Conservation (phyloP, 2,888 invertebrate species). For the Polymixis flavicincta region DNA sequence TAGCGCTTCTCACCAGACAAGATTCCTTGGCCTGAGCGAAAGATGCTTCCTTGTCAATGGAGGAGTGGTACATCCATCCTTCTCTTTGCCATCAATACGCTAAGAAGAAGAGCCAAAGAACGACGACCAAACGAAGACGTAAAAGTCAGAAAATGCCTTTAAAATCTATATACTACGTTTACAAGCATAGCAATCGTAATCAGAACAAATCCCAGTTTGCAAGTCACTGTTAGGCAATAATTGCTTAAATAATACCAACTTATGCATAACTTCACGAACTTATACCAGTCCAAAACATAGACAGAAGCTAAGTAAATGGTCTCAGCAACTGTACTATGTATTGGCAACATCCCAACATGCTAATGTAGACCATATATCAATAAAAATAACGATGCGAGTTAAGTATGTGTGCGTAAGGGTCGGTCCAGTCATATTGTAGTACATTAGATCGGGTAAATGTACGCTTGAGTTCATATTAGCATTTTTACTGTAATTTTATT, state of each 20-base stretch:
- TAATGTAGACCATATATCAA: constrained; percentile 47
- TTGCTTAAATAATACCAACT: not conserved
- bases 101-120: too few species aligned
- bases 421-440: constrained; percentile 18
- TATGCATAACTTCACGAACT: constrained; percentile 1
- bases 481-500: constrained; percentile 51
- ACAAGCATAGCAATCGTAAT: not conserved
- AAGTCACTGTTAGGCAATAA: not conserved
- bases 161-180: not conserved
- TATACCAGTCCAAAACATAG: not conserved
- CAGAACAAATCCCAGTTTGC: not conserved
- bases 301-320: constrained; percentile 38
- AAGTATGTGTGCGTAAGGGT: constrained; percentile 37
- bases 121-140: not conserved
- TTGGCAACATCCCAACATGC: constrained; percentile 52
- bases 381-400: constrained; percentile 48
- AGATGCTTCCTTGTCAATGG: too few species aligned
- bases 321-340: constrained; percentile 23
- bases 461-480: constrained; percentile 34
- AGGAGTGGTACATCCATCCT: too few species aligned
- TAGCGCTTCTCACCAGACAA: too few species aligned
- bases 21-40: too few species aligned
- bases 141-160: not conserved
- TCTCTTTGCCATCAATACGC: too few species aligned
- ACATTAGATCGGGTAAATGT: constrained; percentile 27